phyloP scores from a whole-genome alignment of 2,888 invertebrate genomes.

The Phyllotreta striolata region DNA sequence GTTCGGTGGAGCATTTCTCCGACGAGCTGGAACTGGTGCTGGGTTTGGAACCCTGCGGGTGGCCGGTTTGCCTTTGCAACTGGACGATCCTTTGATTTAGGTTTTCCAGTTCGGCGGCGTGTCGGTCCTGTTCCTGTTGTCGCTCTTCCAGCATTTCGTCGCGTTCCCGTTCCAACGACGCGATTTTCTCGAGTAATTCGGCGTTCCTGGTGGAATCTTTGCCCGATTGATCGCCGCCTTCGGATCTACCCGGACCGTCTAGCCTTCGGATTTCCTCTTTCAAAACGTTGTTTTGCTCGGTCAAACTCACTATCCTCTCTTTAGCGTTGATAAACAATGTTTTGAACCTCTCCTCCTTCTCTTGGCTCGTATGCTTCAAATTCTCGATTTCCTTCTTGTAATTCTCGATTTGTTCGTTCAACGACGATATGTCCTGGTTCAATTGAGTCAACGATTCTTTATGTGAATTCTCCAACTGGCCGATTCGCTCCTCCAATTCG shows the following conservation, averaged over 20 bases:
- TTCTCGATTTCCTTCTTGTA: slow-evolving; percentile 63
- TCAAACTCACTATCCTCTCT: slow-evolving; percentile 75
- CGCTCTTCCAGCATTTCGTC: slow-evolving; percentile 66
- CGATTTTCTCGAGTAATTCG: slow-evolving; percentile 67
- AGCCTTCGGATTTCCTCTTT: slow-evolving; percentile 63
- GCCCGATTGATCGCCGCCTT: slow-evolving; percentile 60
- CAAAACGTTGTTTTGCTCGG: slow-evolving; percentile 72
- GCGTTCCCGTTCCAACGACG: slow-evolving; percentile 71
- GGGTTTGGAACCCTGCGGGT: slow-evolving; percentile 73
- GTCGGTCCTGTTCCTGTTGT: slow-evolving; percentile 75
- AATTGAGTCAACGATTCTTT: slow-evolving; percentile 63
- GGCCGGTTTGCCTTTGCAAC: slow-evolving; percentile 64
- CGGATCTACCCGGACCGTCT: slow-evolving; percentile 54
- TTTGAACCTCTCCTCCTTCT: slow-evolving; percentile 62
- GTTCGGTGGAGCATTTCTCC: slow-evolving; percentile 66
- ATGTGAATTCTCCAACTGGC: slow-evolving; percentile 60
- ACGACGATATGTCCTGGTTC: slow-evolving; percentile 59
- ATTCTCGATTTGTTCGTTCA: slow-evolving; percentile 65
- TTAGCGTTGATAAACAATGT: slow-evolving; percentile 76
- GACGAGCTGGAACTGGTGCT: slow-evolving; percentile 72
- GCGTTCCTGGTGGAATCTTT: slow-evolving; percentile 53
- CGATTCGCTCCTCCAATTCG: slow-evolving; percentile 59
- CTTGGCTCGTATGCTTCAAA: slow-evolving; percentile 58
- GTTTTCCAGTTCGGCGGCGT: slow-evolving; percentile 73
- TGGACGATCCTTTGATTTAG: slow-evolving; percentile 69